phyloP scores from a whole-genome alignment of 2,888 invertebrate species.

The Drosophila prolongata region DNA sequence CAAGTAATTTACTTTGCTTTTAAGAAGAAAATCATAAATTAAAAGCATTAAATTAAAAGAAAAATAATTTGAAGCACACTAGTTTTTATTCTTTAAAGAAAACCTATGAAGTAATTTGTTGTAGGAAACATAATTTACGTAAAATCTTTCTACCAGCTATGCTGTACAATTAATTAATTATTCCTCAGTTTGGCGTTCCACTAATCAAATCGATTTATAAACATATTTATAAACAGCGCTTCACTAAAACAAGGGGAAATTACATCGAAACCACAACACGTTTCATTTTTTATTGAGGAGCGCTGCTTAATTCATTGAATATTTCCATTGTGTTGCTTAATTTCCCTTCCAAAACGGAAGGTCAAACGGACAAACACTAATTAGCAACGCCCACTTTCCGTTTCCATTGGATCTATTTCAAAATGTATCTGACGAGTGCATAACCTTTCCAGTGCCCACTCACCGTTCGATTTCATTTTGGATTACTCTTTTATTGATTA shows the following conservation, averaged over 20 bases:
- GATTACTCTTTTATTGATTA: constrained; percentile 41
- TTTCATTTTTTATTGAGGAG: background rate
- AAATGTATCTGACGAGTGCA: constrained; percentile 32
- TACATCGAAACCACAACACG: constrained; percentile 1
- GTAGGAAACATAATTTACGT: no score
- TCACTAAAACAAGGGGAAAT: constrained; percentile 9
- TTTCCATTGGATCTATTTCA: constrained; percentile 27
- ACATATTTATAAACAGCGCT: constrained; percentile 56
- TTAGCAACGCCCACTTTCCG: constrained; percentile 64
- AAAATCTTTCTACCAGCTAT: no score
- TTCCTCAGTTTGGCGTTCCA: no score
- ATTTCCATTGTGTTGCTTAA: constrained; percentile 25
- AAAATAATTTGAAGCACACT: no score
- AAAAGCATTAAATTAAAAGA: no score
- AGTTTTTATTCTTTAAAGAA: no score
- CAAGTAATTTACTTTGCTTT: background rate
- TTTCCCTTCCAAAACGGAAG: constrained; percentile 37
- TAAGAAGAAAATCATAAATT: no score
- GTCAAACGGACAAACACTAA: constrained; percentile 57
- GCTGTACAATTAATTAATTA: no score
- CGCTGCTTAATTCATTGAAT: constrained; percentile 17
- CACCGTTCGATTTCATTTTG: constrained; percentile 35
- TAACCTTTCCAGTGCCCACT: constrained; percentile 38
- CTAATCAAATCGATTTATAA: constrained; percentile 61
- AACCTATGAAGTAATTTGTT: no score